Evolutionary conservation across 1,140 invertebrate genomes (phyloP).

Genomic region (Mercenaria mercenaria): DNA sequence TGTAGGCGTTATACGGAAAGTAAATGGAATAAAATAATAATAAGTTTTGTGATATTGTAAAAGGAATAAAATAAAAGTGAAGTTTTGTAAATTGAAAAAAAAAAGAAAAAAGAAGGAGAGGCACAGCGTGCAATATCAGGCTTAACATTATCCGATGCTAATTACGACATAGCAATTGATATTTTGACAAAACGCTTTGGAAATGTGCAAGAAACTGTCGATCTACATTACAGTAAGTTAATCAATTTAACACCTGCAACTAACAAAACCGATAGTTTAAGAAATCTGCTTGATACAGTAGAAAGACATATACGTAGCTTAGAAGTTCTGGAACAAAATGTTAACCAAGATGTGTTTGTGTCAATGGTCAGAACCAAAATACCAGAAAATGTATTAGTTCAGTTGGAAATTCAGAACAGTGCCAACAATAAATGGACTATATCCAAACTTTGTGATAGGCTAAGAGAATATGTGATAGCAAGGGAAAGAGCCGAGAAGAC

Average conservation of each 20-base stretch:
- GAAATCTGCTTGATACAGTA: too few species aligned
- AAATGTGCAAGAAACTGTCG: too few species aligned
- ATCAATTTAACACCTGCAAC: too few species aligned
- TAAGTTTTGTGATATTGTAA: too few species aligned
- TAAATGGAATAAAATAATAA: too few species aligned
- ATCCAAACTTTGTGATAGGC: background rate
- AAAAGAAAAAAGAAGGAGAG: too few species aligned
- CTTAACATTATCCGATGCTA: slow-evolving; percentile 6
- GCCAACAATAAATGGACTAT: background rate
- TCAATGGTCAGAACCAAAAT: background rate
- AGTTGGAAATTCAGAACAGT: slow-evolving; percentile 7
- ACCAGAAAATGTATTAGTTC: background rate
- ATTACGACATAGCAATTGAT: background rate
- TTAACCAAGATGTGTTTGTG: background rate
- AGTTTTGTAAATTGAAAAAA: too few species aligned
- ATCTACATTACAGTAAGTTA: too few species aligned
- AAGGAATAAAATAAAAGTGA: too few species aligned
- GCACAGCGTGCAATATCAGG: background rate
- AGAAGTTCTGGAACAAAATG: slow-evolving; percentile 4
- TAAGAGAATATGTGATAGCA: background rate
- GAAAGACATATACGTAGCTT: background rate
- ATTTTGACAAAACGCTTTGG: too few species aligned
- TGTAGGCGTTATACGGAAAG: too few species aligned
- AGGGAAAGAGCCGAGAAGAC: background rate
- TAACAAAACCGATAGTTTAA: too few species aligned